Conservation (phyloP, 2,113 vertebrate species). For the Oreochromis tanganicae region DNA sequence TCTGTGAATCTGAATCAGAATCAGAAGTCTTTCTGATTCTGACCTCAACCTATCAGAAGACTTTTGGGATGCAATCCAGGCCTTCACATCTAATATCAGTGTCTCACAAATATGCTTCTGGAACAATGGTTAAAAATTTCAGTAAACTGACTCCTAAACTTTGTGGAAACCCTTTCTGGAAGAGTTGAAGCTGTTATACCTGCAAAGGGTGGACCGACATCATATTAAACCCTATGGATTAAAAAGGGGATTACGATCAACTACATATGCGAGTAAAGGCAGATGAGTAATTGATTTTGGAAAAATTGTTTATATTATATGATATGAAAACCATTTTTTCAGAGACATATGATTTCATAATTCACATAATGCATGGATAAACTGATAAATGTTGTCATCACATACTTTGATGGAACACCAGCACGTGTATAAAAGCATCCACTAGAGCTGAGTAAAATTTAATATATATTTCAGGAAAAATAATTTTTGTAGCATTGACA, state of each 20-base stretch:
- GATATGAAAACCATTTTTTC: not conserved
- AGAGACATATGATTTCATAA: not conserved
- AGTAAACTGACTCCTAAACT: rapidly evolving
- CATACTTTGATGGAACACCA: not conserved
- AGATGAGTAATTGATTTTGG: not conserved
- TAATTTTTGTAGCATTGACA: not conserved
- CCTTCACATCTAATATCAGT: not conserved
- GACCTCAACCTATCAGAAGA: not conserved
- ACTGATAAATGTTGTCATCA: not conserved
- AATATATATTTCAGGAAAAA: not conserved
- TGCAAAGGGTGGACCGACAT: not conserved
- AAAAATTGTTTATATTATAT: not conserved
- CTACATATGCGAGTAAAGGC: not conserved
- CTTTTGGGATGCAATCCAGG: not conserved
- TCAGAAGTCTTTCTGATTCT: too few relatives aligned
- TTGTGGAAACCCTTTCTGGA: not conserved
- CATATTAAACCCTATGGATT: not conserved
- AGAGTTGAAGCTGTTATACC: not conserved
- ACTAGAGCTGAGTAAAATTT: not conserved
- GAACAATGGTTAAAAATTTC: not conserved
- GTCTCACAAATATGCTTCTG: not conserved
- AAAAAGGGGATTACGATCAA: not conserved
- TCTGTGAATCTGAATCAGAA: too few relatives aligned
- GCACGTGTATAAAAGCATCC: not conserved
- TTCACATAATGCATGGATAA: not conserved